Conservation (phyloP, 2,797 vertebrate species). For the Odontamblyopus lacepedii region DNA sequence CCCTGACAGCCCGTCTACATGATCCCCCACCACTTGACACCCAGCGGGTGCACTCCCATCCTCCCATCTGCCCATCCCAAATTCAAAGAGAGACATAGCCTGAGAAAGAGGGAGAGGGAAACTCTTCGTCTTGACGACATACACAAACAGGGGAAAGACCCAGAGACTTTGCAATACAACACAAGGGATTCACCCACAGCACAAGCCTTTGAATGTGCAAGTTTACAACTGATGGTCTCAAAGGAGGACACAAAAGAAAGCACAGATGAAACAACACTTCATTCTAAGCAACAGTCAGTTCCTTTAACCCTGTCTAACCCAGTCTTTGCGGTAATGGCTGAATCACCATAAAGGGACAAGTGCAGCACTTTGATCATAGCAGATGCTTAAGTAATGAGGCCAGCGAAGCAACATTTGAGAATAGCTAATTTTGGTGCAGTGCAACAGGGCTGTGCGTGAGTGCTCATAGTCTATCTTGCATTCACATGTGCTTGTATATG, state of each 20-base stretch:
- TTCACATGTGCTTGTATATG: conserved; percentile 6
- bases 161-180: conserved; percentile 26
- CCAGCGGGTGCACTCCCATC: conserved; percentile 45
- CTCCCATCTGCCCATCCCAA: conserved; percentile 62
- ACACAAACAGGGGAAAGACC: conserved; percentile 22
- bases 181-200: conserved; percentile 26
- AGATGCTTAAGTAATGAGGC: conserved; percentile 63
- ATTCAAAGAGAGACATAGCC: conserved; percentile 65
- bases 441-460: conserved; percentile 51
- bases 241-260: conserved; percentile 40
- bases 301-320: conserved; percentile 53
- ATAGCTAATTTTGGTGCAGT: conserved; percentile 55
- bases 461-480: conserved; percentile 19
- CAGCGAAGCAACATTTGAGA: conserved; percentile 38
- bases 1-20: conserved; percentile 58
- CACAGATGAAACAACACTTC: conserved; percentile 53
- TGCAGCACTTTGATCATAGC: conserved; percentile 60
- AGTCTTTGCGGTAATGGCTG: conserved; percentile 28
- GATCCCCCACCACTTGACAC: conserved; percentile 64
- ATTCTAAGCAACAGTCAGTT: conserved; percentile 28
- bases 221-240: conserved; percentile 40
- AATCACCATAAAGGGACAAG: conserved; percentile 42
- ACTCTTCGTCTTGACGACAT: conserved; percentile 43
- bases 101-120: not conserved
- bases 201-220: conserved; percentile 42